Base-by-base conservation (phyloP, 2,888 invertebrate genomes). In the Rhagophthalmus giganteus region DNA sequence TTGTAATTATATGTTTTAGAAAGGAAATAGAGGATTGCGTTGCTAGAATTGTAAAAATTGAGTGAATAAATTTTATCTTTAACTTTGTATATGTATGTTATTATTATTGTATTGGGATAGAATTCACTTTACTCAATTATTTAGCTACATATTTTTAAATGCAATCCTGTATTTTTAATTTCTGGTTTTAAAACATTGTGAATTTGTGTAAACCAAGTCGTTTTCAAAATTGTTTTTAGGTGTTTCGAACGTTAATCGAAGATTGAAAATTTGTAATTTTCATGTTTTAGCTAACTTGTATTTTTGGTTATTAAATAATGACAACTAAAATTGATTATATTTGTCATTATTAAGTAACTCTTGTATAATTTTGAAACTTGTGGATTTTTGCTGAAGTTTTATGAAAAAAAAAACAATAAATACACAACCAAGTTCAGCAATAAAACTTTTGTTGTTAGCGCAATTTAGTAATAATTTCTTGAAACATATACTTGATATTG, bases 1-100 rank as follows among this genome's bases (percentile, higher is more conserved):
- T 66, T 69, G 58, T 47, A 20, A 39, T 33, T 32, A 31, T 27
- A 12, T 39, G 16, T 28, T 39, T 10, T 37, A 37, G 11, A 24
- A 25, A 10, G 10, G 12, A 16, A 25, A 20, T 11, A 24, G 24
- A 13, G 38, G 13, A 25, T 39, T 39, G 38, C 38, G 28, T 28
- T 9, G 8, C 9, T 27, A 20, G 20, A 20, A 20, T 20, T 20
- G 20, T n/a, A 20, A 20, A 20, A 20, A 20, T 20, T 20, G 20
- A 20, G 7, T 7, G 7, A 20, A 20, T 20, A 3, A 20, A 7
- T 20, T 20, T 20, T 20, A 20, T 20, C n/a, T n/a, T n/a, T n/a
- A n/a, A n/a, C n/a, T n/a, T n/a, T 20, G 20, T 20, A 5, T 3
- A 20, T 20, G 20, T 20, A 20, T 7, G 7, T 20, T 20, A 5